These are phyloP conservation scores for Tipula vernalis DNA, from an alignment of 2,888 invertebrate species.

Conservation along the genomic window DNA sequence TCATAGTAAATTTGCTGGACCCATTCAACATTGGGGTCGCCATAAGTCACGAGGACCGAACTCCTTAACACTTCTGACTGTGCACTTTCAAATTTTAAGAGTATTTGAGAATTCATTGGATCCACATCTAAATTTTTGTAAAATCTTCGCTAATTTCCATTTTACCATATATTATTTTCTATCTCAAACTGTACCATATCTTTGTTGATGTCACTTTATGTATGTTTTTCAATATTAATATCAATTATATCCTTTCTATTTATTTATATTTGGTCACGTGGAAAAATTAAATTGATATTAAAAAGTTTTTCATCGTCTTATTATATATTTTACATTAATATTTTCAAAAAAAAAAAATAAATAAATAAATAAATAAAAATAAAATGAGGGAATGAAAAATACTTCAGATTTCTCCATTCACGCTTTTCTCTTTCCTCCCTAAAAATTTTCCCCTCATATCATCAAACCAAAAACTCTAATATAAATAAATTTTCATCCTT, in stretches of 20 bases:
- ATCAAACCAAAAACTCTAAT: not conserved
- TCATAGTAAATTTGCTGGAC: too few species aligned
- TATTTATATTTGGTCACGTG: conserved; percentile 7
- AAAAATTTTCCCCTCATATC: not conserved
- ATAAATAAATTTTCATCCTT: not conserved
- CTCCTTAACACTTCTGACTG: too few species aligned
- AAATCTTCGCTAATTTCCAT: too few species aligned
- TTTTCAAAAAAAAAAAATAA: not conserved
- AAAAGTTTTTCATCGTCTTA: not conserved
- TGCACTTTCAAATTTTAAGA: too few species aligned
- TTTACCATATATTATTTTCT: not conserved
- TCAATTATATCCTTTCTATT: not conserved
- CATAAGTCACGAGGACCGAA: too few species aligned
- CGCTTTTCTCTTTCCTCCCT: not conserved
- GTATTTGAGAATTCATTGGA: too few species aligned
- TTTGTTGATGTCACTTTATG: not conserved
- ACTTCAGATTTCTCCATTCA: not conserved
- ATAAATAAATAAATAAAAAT: not conserved
- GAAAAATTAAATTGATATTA: conserved; percentile 8
- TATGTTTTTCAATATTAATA: not conserved
- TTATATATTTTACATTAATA: not conserved
- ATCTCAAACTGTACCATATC: not conserved
- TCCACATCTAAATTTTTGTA: too few species aligned
- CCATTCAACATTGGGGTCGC: too few species aligned
- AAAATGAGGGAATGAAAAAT: not conserved